Evolutionary conservation across 2,113 vertebrate species (phyloP).

Genomic region (Hymenochirus boettgeri): DNA sequence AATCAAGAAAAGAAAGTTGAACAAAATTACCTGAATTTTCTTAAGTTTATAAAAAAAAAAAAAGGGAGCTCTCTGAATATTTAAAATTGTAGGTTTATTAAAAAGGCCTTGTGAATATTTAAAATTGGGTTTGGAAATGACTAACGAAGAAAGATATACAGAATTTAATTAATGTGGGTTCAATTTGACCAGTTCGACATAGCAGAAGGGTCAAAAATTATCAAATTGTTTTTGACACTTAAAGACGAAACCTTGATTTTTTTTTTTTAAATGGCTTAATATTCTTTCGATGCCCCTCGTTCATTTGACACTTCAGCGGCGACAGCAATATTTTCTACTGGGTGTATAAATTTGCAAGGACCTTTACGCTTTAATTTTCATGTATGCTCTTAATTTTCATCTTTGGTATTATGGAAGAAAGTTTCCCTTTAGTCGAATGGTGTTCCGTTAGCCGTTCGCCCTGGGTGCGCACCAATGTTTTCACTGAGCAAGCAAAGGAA

Average conservation of each 20-base stretch:
- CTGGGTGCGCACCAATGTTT: constrained; percentile 7
- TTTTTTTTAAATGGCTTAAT: constrained; percentile 64
- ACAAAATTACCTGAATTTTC: constrained; percentile 94
- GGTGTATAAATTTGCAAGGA: constrained; percentile 60
- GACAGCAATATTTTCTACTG: constrained; percentile 53
- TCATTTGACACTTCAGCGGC: constrained; percentile 54
- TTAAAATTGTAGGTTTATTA: constrained; percentile 61
- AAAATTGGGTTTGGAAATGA: constrained; percentile 76
- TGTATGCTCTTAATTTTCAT: constrained; percentile 50
- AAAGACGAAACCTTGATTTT: constrained; percentile 58
- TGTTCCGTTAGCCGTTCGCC: constrained; percentile 19
- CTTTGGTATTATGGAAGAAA: constrained; percentile 39
- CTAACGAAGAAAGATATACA: constrained; percentile 68
- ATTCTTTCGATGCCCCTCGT: constrained; percentile 55
- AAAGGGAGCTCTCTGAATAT: constrained; percentile 74
- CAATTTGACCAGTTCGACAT: constrained; percentile 60
- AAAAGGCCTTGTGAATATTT: constrained; percentile 89
- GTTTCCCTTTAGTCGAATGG: constrained; percentile 33
- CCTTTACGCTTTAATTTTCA: constrained; percentile 53
- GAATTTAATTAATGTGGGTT: constrained; percentile 66
- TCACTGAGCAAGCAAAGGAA: too few relatives aligned
- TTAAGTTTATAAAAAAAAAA: constrained; percentile 83
- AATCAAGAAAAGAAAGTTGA: constrained; percentile 89
- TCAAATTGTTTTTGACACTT: constrained; percentile 66
- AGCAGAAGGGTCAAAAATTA: constrained; percentile 62